These are phyloP conservation scores for Onychostoma macrolepis DNA, from an alignment of 2,113 vertebrate species.

Conservation along the genomic window DNA sequence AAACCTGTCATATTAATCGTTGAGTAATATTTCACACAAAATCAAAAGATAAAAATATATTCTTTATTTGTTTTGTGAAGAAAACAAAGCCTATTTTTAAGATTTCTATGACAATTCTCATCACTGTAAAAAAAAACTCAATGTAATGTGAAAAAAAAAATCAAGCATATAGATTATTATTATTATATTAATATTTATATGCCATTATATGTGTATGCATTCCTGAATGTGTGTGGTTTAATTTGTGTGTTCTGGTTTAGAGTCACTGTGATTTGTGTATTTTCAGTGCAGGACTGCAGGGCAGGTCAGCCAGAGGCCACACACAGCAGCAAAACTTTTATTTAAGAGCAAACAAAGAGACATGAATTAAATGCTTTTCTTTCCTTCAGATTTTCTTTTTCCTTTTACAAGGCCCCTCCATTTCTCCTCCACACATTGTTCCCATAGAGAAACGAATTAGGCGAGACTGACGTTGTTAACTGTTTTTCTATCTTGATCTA, in stretches of 20 bases:
- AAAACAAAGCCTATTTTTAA: background rate
- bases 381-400: background rate
- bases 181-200: too few species aligned
- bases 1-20: background rate
- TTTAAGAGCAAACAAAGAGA: constrained; percentile 40
- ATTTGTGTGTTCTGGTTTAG: background rate
- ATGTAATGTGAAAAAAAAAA: too few species aligned
- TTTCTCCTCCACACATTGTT: background rate
- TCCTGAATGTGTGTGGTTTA: constrained; percentile 31
- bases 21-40: background rate
- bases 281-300: background rate
- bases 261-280: background rate
- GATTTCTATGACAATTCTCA: background rate
- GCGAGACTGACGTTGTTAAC: constrained; percentile 42
- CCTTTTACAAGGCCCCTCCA: background rate
- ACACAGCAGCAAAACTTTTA: constrained; percentile 29
- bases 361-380: constrained; percentile 23
- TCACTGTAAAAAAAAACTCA: background rate
- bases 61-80: too few species aligned
- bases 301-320: constrained; percentile 44
- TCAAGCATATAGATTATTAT: too few species aligned
- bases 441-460: constrained; percentile 8
- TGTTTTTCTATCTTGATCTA: too few species aligned
- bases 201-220: background rate
- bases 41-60: background rate